Base-by-base conservation (phyloP, 2,797 vertebrate genomes). In the Onychomys arenicola region DNA sequence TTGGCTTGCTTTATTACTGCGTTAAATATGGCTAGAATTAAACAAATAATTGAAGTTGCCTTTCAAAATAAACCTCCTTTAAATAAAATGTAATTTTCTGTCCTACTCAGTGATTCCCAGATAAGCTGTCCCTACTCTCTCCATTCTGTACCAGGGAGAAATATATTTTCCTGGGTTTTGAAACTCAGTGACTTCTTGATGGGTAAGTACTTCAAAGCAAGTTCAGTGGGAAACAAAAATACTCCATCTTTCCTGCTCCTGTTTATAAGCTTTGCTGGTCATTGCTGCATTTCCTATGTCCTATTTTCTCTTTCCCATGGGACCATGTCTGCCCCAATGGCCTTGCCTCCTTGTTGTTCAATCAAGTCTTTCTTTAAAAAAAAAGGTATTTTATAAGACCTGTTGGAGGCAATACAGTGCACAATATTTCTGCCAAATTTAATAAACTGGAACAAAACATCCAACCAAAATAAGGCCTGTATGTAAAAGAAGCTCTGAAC, bases 361-460 rank as follows among this genome's bases (percentile, higher is more conserved):
- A 40, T 73, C 6, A 57, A 37, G 11, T 59, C 16, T 23, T 40
- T 27, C 27, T 13, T 57, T 55, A 55, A 55, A 55, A 52, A 34
- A 27, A 69, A 52, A 49, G 32, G 67, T 67, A 25, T 52, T 69
- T 37, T 67, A 16, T 25, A 40, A 65, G 71, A 69, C 29, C 89
- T 69, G 23, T 52, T 59, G 37, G 59, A 91, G 11, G 43, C 34
- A 89, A 29, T 81, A 63, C 55, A 81, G 55, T 91, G 2, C 91
- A 80, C 34, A 94, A 75, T 5, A 78, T 80, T 90, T 75, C 37
- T 93, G 83, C 34, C 82, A 94, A 91, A 96, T 89, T 91, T 95
- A 96, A 96, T 91, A 83, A 95, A 93, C 34, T 49, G 5, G 16
- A 91, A 67, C 55, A 91, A 88, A 92, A 84, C 90, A 77, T 61